These are phyloP conservation scores for Podarcis cretensis DNA, from an alignment of 2,113 vertebrate genomes.

Conservation along the genomic window DNA sequence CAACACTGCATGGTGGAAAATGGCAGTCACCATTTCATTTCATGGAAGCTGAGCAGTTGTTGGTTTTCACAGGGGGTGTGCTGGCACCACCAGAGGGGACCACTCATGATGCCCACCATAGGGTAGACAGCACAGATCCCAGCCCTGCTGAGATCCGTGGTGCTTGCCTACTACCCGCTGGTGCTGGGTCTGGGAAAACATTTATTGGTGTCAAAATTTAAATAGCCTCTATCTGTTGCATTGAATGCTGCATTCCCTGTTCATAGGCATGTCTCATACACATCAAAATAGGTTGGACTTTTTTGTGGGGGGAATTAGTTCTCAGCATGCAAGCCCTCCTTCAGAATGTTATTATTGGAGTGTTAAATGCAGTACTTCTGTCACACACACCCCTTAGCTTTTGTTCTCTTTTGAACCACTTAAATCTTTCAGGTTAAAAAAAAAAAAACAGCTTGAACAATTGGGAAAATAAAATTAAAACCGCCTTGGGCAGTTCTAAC, in stretches of 20 bases:
- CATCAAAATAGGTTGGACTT: not conserved
- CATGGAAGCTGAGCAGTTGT: not conserved
- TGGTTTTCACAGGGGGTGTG: not conserved
- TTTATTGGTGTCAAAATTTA: not conserved
- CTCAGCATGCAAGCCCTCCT: not conserved
- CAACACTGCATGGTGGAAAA: not conserved
- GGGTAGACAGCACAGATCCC: not conserved
- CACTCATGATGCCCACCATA: not conserved
- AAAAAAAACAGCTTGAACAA: slow-evolving; percentile 51
- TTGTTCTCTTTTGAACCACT: slow-evolving; percentile 15
- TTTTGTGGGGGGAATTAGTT: not conserved
- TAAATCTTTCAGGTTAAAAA: slow-evolving; percentile 29
- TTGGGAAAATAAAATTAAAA: slow-evolving; percentile 60
- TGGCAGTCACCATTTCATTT: not conserved
- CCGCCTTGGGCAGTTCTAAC: slow-evolving; percentile 68
- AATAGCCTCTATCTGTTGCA: not conserved
- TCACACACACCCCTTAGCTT: slow-evolving; percentile 13
- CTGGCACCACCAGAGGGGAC: not conserved
- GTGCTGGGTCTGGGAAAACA: too few relatives aligned
- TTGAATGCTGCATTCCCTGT: not conserved
- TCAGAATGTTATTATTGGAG: not conserved
- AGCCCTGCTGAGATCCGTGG: too few relatives aligned
- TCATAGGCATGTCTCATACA: not conserved
- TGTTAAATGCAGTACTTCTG: not conserved
- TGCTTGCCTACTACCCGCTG: too few relatives aligned